Evolutionary conservation across 2,797 vertebrate species (phyloP), one percentile per base, ranked within the genome.

Genomic region (Brotogeris chrysoptera): DNA sequence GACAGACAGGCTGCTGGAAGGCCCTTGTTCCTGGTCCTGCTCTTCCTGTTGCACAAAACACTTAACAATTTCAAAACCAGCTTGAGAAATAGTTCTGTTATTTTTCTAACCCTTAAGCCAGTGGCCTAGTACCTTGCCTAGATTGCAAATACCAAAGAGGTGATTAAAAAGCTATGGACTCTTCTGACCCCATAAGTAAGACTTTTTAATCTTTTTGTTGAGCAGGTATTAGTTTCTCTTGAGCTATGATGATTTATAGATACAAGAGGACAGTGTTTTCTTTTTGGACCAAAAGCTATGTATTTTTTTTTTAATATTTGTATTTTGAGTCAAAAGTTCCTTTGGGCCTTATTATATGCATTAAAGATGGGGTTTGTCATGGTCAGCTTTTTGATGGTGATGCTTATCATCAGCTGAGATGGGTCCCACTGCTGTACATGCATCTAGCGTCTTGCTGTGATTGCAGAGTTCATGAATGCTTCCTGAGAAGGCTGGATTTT

Each of bases 351-450:
- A 5, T 12, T 19, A 2, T 3, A 13, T n/a, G 11, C 16, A 3
- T 32, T 28, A 55, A 20, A 50, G 27, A 8, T 30, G 49, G 34
- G 6, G 8, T 79, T 86, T 94, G 60, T 44, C 47, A 21, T 43
- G 11, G 11, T 16, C 43, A 71, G 64, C 28, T 78, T 59, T 46
- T 4, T 5, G 1, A 0, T 24, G 15, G 18, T 43, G 38, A 27
- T 43, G 5, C 1, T 5, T 20, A 57, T 30, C 32, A 1, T 10
- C 15, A 5, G 16, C 36, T 73, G 17, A 16, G 14, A 10, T 6
- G 32, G 25, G 19, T 60, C n/a, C 30, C 25, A 0, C 34, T 44
- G 78, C 49, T 47, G 15, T 6, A 4, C 13, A 1, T 0, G 1
- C 12, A 27, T 5, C 10, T 38, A 82, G 24, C 24, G 21, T 18